phyloP scores from a whole-genome alignment of 2,113 vertebrate species.

The Arvicanthis niloticus region DNA sequence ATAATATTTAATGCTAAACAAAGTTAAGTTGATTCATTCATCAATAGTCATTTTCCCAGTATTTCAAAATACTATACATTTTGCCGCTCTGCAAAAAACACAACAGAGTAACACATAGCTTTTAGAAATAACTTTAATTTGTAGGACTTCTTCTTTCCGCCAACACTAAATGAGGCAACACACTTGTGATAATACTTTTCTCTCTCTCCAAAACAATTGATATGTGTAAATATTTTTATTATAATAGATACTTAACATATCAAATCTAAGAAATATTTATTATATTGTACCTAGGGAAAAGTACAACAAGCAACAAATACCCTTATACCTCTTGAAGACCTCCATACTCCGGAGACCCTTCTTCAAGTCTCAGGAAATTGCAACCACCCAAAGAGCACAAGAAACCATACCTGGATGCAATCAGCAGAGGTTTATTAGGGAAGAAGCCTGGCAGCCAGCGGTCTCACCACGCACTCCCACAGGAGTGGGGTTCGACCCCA shows the following conservation, averaged over 20 bases:
- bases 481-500: too few relatives aligned
- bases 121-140: conserved; percentile 57
- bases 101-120: conserved; percentile 6
- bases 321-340: background rate
- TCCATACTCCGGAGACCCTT: too few relatives aligned
- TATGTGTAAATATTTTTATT: conserved; percentile 46
- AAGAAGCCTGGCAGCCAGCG: too few relatives aligned
- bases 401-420: too few relatives aligned
- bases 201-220: background rate
- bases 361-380: too few relatives aligned
- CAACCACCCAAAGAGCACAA: too few relatives aligned
- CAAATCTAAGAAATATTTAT: background rate
- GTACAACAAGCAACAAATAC: background rate
- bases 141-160: background rate
- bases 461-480: too few relatives aligned
- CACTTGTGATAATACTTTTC: background rate
- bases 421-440: too few relatives aligned
- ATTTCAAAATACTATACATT: background rate
- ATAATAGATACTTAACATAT: background rate
- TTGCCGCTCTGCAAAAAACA: background rate
- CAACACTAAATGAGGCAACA: conserved; percentile 49
- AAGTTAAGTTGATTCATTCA: background rate
- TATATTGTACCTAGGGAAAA: background rate
- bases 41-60: background rate
- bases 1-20: background rate